phyloP scores from a whole-genome alignment of 2,113 vertebrate species.

The Zosterops borbonicus region DNA sequence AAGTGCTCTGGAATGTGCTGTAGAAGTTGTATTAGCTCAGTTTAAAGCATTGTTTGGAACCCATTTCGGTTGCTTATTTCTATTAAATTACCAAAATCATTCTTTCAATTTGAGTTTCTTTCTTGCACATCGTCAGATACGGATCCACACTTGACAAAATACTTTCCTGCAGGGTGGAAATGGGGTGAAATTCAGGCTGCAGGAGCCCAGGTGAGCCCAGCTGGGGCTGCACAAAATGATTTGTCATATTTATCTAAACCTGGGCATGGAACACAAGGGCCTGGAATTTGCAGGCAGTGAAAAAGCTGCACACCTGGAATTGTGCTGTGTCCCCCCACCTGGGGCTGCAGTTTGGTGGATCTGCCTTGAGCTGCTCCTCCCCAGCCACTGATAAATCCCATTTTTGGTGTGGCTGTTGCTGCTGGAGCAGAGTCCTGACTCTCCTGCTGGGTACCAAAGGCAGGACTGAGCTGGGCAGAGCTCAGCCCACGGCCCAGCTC shows the following conservation, averaged over 20 bases:
- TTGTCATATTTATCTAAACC: rapidly evolving
- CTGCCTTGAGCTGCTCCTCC: background rate
- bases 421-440: background rate
- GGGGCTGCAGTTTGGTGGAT: background rate
- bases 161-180: background rate
- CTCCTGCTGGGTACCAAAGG: background rate
- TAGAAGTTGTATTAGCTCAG: slow-evolving; percentile 78
- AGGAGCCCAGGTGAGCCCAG: background rate
- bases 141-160: background rate
- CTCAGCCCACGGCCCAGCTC: background rate
- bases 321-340: background rate
- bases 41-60: slow-evolving; percentile 79
- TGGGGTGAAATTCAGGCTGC: background rate
- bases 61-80: slow-evolving; percentile 78
- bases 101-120: slow-evolving; percentile 68
- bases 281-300: background rate
- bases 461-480: rapidly evolving
- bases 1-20: slow-evolving; percentile 81
- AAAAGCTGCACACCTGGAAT: background rate
- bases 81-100: slow-evolving; percentile 80
- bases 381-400: background rate
- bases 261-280: rapidly evolving
- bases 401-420: background rate
- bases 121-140: background rate
- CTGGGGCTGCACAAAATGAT: background rate